Conservation (phyloP, 2,113 vertebrate genomes). For the Blennius ocellaris region DNA sequence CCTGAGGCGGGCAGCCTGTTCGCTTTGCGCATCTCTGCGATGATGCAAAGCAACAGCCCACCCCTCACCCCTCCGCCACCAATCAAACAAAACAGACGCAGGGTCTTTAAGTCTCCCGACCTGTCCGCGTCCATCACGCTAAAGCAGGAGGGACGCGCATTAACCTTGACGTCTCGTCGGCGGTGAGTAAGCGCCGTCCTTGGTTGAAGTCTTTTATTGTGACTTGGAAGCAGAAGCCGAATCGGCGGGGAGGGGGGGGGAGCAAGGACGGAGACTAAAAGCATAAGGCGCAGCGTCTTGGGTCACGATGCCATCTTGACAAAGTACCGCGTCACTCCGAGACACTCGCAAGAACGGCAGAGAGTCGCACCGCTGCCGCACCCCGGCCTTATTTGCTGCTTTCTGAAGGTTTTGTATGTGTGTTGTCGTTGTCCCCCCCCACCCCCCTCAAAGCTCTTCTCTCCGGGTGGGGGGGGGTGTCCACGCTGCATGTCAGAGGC, state of each 20-base stretch:
- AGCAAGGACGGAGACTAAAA: constrained; percentile 21
- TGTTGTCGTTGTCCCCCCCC: too few species aligned
- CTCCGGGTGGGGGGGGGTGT: constrained; percentile 25
- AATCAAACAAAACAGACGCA: too few species aligned
- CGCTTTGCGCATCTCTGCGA: background rate
- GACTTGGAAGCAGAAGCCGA: constrained; percentile 25
- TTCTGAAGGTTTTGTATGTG: constrained; percentile 1
- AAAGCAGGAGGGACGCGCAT: background rate
- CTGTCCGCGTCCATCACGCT: background rate
- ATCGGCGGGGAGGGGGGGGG: background rate
- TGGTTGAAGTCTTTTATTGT: constrained; percentile 4
- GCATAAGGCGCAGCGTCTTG: constrained; percentile 43
- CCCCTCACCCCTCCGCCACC: too few species aligned
- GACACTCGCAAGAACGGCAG: background rate
- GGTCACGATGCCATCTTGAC: constrained; percentile 51
- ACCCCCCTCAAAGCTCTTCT: constrained; percentile 37
- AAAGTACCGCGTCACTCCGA: constrained; percentile 19
- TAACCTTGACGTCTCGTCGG: constrained; percentile 26
- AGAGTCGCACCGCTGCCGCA: constrained; percentile 21
- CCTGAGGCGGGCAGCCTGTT: background rate
- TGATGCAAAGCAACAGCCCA: background rate
- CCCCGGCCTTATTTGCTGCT: constrained; percentile 28
- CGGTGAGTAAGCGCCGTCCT: constrained; percentile 10
- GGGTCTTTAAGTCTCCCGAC: background rate
- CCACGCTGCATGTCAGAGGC: constrained; percentile 12